Evolutionary conservation across 2,797 vertebrate species (phyloP), one percentile per base, ranked within the genome.

Genomic region (Phataginus tricuspis): DNA sequence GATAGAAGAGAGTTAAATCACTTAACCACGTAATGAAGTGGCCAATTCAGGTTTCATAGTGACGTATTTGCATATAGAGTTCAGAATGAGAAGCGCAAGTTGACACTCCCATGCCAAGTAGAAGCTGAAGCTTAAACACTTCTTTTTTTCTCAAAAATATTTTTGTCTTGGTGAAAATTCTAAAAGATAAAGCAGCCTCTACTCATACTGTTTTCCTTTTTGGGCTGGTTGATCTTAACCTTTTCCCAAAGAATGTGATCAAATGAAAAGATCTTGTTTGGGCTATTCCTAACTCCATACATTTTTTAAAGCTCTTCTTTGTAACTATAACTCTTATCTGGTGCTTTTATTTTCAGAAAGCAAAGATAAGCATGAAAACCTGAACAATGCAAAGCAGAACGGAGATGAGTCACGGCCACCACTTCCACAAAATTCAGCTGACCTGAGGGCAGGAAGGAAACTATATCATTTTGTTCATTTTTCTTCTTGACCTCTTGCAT

Each of bases 311-410:
- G 15, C 49, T 49, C 25, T 61, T 14, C 18, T 82, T 90, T 68
- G 84, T 92, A 51, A 97, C 78, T 77, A 0, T 80, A 49, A 27
- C 31, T 96, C 16, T 71, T 69, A 14, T 66, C 42, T 92, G 91
- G 5, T 49, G 1, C 97, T 80, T 98, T 98, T 78, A 96, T 97
- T 97, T 98, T 98, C 99, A 99, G 99, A 99, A 99, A 99, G 99
- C 99, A 94, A 99, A 99, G 98, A 99, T 99, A 97, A 99, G 99
- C 94, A 99, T 99, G 99, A 99, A 99, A 98, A 99, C 99, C 75
- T 99, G 98, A 99, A 53, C 96, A 86, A 37, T 83, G 91, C 96
- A 86, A 90, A 80, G 77, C 71, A 95, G 86, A 88, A 75, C 51
- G 75, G 71, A 82, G 91, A 97, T 71, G 63, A 42, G 27, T 91